These are phyloP conservation scores for Actinopyga echinites DNA, from an alignment of 53 echinoderm and acorn worm genomes.

Conservation along the genomic window DNA sequence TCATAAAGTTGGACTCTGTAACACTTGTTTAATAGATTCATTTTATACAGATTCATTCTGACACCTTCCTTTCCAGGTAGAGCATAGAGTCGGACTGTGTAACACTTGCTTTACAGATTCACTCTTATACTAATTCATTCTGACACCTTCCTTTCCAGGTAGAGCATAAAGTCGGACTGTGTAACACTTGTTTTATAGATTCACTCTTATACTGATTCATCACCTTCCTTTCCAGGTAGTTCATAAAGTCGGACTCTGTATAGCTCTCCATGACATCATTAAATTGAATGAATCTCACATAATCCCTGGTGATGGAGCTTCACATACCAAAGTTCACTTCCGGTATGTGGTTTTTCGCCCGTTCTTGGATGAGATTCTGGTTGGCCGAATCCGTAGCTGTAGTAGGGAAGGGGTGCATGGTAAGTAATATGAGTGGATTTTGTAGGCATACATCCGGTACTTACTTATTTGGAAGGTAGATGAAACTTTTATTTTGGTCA, in stretches of 20 bases:
- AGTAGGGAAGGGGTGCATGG: constrained; percentile 95
- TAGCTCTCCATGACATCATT: constrained; percentile 89
- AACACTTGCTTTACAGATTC: no score
- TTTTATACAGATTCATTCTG: no score
- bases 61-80: no score
- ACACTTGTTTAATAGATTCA: no score
- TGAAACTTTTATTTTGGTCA: no score
- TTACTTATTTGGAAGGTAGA: no score
- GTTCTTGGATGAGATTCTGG: constrained; percentile 90
- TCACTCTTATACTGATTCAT: no score
- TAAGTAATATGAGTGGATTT: constrained; percentile 26
- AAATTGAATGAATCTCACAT: constrained; percentile 92
- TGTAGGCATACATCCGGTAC: no score
- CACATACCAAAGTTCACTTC: constrained; percentile 97
- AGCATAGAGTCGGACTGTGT: no score
- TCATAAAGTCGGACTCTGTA: constrained; percentile 93
- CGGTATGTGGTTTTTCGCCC: constrained; percentile 92
- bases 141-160: constrained; percentile 63
- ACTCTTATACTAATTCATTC: no score
- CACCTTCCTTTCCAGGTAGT: constrained; percentile 70
- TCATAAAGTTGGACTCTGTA: no score
- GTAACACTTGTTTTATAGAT: no score
- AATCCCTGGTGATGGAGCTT: constrained; percentile 95
- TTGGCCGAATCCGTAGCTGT: constrained; percentile 89
- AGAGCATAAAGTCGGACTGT: background rate